These are phyloP conservation scores for Pasiphila rectangulata DNA, from an alignment of 2,888 invertebrate species.

Conservation along the genomic window DNA sequence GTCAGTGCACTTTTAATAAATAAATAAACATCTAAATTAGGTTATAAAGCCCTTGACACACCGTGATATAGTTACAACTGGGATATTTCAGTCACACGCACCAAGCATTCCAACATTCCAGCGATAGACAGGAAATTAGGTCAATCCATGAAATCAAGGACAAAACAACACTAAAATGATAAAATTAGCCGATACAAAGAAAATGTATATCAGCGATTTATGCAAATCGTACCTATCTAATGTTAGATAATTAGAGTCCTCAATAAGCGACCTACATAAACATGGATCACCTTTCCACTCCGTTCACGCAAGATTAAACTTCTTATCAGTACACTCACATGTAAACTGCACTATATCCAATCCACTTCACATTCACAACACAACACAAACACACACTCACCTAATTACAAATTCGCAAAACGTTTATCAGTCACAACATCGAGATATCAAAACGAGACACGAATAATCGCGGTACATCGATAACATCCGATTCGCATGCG, in stretches of 20 bases:
- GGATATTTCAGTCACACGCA: constrained; percentile 17
- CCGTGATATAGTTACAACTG: constrained; percentile 30
- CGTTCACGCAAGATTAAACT: constrained; percentile 5
- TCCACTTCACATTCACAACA: constrained; percentile 26
- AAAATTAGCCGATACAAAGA: too few species aligned
- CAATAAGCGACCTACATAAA: background rate
- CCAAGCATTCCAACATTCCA: constrained; percentile 14
- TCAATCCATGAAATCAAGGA: constrained; percentile 5
- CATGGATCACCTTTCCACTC: constrained; percentile 6
- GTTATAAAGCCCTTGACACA: constrained; percentile 64
- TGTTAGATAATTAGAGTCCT: background rate
- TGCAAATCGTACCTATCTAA: too few species aligned
- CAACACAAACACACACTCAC: constrained; percentile 28
- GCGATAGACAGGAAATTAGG: constrained; percentile 4
- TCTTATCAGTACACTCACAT: constrained; percentile 23
- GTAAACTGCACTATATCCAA: constrained; percentile 19
- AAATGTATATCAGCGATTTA: background rate
- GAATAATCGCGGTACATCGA: constrained; percentile 26
- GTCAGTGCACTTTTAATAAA: too few species aligned
- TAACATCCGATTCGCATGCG: constrained; percentile 18
- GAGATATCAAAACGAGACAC: constrained; percentile 24
- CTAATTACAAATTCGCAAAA: constrained; percentile 24
- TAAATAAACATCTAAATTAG: constrained; percentile 46
- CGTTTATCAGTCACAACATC: constrained; percentile 22
- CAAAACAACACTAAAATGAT: background rate